Base-by-base conservation (phyloP, 1,140 invertebrate genomes). In the Daktulosphaira vitifoliae region DNA sequence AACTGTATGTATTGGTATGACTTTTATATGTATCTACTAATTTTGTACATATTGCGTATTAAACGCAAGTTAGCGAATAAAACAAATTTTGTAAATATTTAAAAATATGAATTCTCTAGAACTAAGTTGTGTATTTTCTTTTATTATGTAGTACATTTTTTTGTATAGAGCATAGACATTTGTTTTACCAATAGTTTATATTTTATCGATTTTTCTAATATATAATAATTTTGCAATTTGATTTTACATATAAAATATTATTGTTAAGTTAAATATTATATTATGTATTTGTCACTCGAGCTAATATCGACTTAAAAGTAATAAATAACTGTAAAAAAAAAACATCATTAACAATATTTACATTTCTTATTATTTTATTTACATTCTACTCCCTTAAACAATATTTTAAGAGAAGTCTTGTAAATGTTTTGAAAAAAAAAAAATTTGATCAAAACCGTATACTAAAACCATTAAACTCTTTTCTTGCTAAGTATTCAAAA, bases 381-480 rank as follows among this genome's bases (percentile, higher is more conserved):
- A n/a, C n/a, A n/a, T n/a, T n/a, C n/a, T n/a, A n/a, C n/a, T n/a
- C n/a, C n/a, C n/a, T n/a, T n/a, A n/a, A n/a, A n/a, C n/a, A n/a
- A n/a, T n/a, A n/a, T n/a, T n/a, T n/a, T n/a, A n/a, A n/a, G n/a
- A n/a, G n/a, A n/a, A n/a, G n/a, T n/a, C n/a, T n/a, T n/a, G n/a
- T n/a, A n/a, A n/a, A n/a, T n/a, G n/a, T n/a, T n/a, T n/a, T n/a
- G n/a, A n/a, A n/a, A n/a, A n/a, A n/a, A n/a, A n/a, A 33, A 33
- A 6, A 6, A 6, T 33, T 11, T 33, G 5, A 33, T 33, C 29
- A 33, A 78, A 92, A 92, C 70, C 90, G 79, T 77, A 92, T 87
- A 51, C 81, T 84, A 73, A 91, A 94, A 67, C 84, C 84, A 71
- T 82, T 81, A 74, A 89, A 91, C 65, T 89, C 87, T 67, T 83